Base-by-base conservation (phyloP, 2,888 invertebrate genomes). In the Tenthredo distinguenda region DNA sequence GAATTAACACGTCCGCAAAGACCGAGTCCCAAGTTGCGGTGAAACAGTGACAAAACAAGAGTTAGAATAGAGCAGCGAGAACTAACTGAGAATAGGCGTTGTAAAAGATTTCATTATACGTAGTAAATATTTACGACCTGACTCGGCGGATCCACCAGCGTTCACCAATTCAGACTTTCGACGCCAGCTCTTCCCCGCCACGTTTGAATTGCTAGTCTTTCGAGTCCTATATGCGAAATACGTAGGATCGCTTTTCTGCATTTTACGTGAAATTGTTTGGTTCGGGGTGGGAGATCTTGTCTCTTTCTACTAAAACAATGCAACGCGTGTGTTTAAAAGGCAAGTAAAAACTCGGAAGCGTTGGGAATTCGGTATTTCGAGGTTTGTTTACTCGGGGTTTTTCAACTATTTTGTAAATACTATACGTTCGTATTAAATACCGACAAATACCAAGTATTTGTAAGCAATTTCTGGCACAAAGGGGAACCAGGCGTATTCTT, bases 391-490 rank as follows among this genome's bases (percentile, higher is more conserved):
- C 77, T 55, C 37, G 26, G 12, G 62, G 10, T 58, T n/a, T 37
- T 58, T 81, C 2, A 83, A 47, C 43, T 47, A 68, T 71, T 71
- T 83, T 71, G 83, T 83, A 83, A 83, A 83, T 71, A 83, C 83
- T 40, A 47, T 47, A 37, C n/a, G 43, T 68, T 83, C 68, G 12
- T 43, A 83, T 55, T 83, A 83, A 83, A 83, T 71, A 83, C 83
- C 26, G 68, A 83, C 83, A 83, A 83, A 83, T 83, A 83, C n/a
- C 2, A 6, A 47, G 47, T 83, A 83, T 83, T 83, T 83, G 83
- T 83, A 43, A 83, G 83, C 83, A 71, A 83, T 83, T 83, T 83
- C 68, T 71, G 6, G 26, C 65, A 83, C 68, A 68, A 68, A 31
- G n/a, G 71, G 10, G 47, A 68, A 68, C 81, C 43, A 34, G 31